Conservation (phyloP, 1,140 invertebrate species). For the Apis florea region DNA sequence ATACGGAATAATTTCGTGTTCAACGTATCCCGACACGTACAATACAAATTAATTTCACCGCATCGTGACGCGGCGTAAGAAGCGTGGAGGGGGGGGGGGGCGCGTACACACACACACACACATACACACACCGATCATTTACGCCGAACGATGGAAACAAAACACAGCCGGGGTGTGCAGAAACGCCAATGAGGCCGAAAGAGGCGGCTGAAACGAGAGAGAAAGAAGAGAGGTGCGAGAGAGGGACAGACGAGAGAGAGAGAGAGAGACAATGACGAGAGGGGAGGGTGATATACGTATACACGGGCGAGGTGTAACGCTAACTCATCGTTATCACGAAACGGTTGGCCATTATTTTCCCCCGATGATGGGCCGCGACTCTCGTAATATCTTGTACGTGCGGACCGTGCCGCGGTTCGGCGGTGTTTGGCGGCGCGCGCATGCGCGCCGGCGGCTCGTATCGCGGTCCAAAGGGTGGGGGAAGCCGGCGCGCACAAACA, state of each 20-base stretch:
- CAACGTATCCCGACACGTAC: neutral
- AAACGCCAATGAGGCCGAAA: neutral
- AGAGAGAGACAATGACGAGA: neutral
- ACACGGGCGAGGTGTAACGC: slow-evolving; percentile 65
- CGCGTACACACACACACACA: too few relatives aligned
- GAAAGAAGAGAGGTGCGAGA: neutral
- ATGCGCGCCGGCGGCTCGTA: neutral
- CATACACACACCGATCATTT: neutral
- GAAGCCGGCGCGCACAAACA: slow-evolving; percentile 7
- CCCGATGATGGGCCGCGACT: slow-evolving; percentile 66
- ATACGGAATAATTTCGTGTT: neutral
- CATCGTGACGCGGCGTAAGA: neutral
- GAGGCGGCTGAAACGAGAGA: neutral
- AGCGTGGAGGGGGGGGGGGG: neutral
- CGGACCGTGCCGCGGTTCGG: slow-evolving; percentile 26
- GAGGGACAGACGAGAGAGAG: neutral
- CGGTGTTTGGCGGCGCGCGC: slow-evolving; percentile 25
- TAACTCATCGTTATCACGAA: slow-evolving; percentile 79
- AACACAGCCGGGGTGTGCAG: neutral
- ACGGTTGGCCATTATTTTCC: slow-evolving; percentile 74
- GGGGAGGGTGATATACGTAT: slow-evolving; percentile 41
- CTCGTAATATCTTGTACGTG: slow-evolving; percentile 58
- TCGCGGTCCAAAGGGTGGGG: neutral
- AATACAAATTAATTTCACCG: neutral
- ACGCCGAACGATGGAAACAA: neutral